Conservation (phyloP, 1,140 invertebrate genomes). For the Drosophila carrolli region DNA sequence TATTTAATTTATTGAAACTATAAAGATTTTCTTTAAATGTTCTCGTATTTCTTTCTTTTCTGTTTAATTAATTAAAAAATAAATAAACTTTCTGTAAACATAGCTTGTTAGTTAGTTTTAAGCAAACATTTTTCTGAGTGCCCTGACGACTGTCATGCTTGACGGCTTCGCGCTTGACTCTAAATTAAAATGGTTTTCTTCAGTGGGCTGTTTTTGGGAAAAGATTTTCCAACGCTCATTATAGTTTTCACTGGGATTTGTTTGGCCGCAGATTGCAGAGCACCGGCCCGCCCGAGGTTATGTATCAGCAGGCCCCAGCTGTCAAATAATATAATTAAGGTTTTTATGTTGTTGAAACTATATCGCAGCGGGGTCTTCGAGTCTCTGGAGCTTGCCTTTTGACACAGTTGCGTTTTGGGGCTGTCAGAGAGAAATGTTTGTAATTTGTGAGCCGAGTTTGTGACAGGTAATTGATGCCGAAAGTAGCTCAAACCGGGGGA, state of each 20-base stretch:
- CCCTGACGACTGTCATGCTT: constrained; percentile 64
- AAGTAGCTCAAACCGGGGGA: constrained; percentile 45
- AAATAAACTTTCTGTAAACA: too few relatives aligned
- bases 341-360: constrained; percentile 65
- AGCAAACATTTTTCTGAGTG: not conserved
- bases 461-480: constrained; percentile 76
- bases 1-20: too few relatives aligned
- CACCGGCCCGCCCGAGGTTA: constrained; percentile 48
- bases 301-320: constrained; percentile 62
- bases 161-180: constrained; percentile 70
- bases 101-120: too few relatives aligned
- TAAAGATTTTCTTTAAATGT: too few relatives aligned
- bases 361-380: constrained; percentile 48
- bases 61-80: too few relatives aligned
- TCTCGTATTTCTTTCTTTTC: too few relatives aligned
- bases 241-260: constrained; percentile 71
- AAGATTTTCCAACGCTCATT: constrained; percentile 68
- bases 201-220: constrained; percentile 29
- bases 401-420: constrained; percentile 67
- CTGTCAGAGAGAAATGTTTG: constrained; percentile 58
- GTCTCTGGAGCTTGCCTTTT: constrained; percentile 45
- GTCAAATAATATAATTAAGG: constrained; percentile 78
- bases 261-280: constrained; percentile 52
- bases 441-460: constrained; percentile 70
- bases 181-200: constrained; percentile 64